Evolutionary conservation across 2,888 invertebrate genomes (phyloP).

Genomic region (Aspidiotus rigidus): DNA sequence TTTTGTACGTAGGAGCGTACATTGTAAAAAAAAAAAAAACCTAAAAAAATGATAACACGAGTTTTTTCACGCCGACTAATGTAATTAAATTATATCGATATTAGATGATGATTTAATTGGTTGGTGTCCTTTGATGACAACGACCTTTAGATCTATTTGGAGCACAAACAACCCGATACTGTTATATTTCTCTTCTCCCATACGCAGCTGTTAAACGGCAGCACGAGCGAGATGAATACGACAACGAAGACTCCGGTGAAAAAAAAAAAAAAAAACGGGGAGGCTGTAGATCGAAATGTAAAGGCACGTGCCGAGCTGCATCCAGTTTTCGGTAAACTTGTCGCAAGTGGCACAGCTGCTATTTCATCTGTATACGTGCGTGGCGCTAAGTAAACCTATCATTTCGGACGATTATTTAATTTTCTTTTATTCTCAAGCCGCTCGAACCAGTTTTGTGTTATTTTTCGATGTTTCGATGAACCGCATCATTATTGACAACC

Average conservation of each 20-base stretch:
- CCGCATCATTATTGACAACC: no score
- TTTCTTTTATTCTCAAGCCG: not conserved
- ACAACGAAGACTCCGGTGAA: not conserved
- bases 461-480: no score
- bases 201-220: conserved; percentile 1
- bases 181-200: not conserved
- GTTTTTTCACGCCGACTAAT: no score
- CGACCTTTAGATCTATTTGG: no score
- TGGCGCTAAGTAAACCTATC: not conserved
- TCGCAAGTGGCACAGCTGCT: conserved; percentile 4
- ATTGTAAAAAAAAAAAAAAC: no score
- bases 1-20: no score
- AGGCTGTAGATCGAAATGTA: not conserved
- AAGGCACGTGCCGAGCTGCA: conserved; percentile 4
- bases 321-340: not conserved
- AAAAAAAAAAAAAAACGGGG: not conserved
- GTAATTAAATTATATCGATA: no score
- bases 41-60: no score
- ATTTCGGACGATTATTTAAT: not conserved
- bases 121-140: no score
- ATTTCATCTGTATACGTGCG: not conserved
- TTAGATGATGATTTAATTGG: no score
- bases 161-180: no score
- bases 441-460: conserved; percentile 2
- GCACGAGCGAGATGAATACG: not conserved